Base-by-base conservation (phyloP, 1,140 invertebrate species). In the Drosophila lini region DNA sequence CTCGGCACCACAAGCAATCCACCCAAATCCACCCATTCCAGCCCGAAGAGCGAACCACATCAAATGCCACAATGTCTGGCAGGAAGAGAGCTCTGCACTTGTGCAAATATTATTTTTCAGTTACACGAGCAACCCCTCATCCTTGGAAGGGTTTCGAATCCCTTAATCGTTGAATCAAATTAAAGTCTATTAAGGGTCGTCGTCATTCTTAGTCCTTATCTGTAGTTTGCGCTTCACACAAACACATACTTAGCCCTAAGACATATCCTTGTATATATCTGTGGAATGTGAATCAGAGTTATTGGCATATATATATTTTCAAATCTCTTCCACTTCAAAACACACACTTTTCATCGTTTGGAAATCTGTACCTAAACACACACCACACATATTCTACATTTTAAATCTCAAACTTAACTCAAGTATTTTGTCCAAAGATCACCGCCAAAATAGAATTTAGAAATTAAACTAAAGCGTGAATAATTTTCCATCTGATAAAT, bases 51-150 rank as follows among this genome's bases (percentile, higher is more conserved):
- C 5, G 15, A 44, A 42, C 31, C 50, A 36, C 61, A 71, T 63
- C 44, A 41, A 53, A 73, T 68, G 45, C 58, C 48, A 62, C 59
- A 57, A 42, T 60, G 32, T 45, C 64, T 73, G 61, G 56, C 50
- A 44, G 74, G 41, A 64, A 70, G 45, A 70, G 45, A 31, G 47
- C 28, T 31, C 9, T 50, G 47, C 81, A 78, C 68, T 88, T 89
- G 81, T 65, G 74, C 84, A 88, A 88, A 88, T 88, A 78, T 88
- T 83, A 61, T 78, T 80, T 65, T 89, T 89, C 77, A 89, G 68
- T 88, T 78, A 65, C 52, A 79, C 42, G 55, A 34, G 22, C 28
- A 63, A 34, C 42, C 68, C 34, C 3, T 5, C 32, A 28, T 22
- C 25, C 36, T 19, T 16, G 31, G 38, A 63, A 31, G 38, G 42